A percentile compares a stretch with the other conserved stretches of the same genome.
phyloP scores from a whole-genome alignment of 2,113 vertebrate species.

The Sceloporus undulatus region DNA sequence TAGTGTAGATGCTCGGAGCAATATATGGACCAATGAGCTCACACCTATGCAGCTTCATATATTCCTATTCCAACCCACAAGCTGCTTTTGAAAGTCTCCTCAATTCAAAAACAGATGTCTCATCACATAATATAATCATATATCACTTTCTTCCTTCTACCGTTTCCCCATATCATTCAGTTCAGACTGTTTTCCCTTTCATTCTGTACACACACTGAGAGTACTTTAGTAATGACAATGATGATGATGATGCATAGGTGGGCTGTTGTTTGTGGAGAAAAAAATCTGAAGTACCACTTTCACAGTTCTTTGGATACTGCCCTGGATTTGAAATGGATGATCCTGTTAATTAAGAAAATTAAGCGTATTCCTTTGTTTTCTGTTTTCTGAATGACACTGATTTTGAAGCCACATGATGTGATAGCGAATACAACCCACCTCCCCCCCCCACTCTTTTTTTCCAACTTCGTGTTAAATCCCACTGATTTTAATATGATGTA shows the following conservation, averaged over 20 bases:
- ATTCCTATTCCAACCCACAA: not conserved
- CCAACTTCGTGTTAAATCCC: not conserved
- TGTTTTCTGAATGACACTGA: not conserved
- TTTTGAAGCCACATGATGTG: not conserved
- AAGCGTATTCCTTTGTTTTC: not conserved
- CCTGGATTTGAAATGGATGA: not conserved
- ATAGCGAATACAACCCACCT: not conserved
- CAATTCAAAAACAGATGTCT: not conserved
- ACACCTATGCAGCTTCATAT: not conserved
- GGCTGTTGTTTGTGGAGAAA: not conserved
- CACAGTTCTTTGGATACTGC: not conserved
- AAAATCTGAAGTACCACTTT: not conserved
- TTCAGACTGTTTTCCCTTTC: not conserved
- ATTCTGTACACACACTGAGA: not conserved
- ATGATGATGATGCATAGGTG: not conserved
- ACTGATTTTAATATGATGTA: not conserved
- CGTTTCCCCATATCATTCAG: not conserved
- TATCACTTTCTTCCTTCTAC: not conserved
- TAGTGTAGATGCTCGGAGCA: not conserved
- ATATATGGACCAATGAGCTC: not conserved
- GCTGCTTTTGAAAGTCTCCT: not conserved
- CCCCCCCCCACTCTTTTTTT: not conserved
- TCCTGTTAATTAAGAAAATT: not conserved
- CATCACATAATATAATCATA: not conserved
- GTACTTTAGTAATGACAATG: not conserved